Evolutionary conservation across 2,113 vertebrate species (phyloP).

Genomic region (Pandion haliaetus): DNA sequence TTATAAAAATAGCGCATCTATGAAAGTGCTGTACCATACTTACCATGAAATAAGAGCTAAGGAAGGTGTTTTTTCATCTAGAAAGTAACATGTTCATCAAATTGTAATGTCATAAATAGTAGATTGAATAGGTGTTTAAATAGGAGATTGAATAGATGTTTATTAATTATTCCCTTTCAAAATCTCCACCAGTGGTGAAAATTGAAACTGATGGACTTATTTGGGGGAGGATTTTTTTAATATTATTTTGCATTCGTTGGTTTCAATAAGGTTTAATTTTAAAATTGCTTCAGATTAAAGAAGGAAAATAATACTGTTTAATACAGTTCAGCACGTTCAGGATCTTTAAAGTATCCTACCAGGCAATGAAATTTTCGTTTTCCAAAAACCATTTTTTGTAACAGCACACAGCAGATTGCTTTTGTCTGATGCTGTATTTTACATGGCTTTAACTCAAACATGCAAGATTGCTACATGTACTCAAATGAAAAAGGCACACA

Average conservation of each 20-base stretch:
- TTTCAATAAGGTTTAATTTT: background rate
- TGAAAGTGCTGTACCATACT: background rate
- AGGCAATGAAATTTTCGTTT: background rate
- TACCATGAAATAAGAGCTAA: background rate
- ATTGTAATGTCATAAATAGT: background rate
- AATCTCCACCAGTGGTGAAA: slow-evolving; percentile 76
- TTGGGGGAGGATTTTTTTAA: slow-evolving; percentile 6
- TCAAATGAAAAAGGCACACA: background rate
- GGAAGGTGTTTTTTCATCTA: background rate
- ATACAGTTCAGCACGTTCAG: background rate
- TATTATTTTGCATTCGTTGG: slow-evolving; percentile 4
- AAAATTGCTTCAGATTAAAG: background rate
- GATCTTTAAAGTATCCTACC: background rate
- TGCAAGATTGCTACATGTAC: background rate
- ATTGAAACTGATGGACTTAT: slow-evolving; percentile 82
- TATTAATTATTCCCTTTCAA: slow-evolving; percentile 85
- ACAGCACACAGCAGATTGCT: background rate
- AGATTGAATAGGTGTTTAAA: slow-evolving; percentile 67
- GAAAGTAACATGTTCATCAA: background rate
- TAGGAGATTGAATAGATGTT: slow-evolving; percentile 55
- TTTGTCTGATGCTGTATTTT: background rate
- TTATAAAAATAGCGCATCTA: background rate
- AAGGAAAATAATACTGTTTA: background rate
- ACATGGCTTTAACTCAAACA: background rate
- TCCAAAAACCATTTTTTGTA: accelerated